Evolutionary conservation across 1,140 invertebrate genomes (phyloP).

Genomic region (Drosophila aff.): DNA sequence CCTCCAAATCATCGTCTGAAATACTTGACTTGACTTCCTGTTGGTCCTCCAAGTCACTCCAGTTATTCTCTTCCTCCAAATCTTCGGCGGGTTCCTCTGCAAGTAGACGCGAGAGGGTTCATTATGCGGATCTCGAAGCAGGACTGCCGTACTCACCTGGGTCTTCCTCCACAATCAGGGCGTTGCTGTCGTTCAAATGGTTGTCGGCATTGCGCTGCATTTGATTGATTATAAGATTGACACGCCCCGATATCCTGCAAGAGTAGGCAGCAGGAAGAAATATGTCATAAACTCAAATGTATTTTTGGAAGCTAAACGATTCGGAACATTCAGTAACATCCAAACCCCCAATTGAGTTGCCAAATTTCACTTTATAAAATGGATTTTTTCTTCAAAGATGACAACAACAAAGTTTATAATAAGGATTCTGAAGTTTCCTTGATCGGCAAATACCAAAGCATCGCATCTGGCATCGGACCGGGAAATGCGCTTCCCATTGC

Average conservation of each 20-base stretch:
- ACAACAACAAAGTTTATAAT: too few species aligned
- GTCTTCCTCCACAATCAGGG: constrained; percentile 48
- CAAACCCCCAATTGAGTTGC: neutral
- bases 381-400: constrained; percentile 1
- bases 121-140: neutral
- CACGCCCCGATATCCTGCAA: constrained; percentile 60
- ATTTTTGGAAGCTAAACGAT: too few species aligned
- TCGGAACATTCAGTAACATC: neutral
- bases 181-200: constrained; percentile 51
- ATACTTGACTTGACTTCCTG: constrained; percentile 2
- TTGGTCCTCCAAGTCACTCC: constrained; percentile 67
- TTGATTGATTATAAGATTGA: constrained; percentile 70
- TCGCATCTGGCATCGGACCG: neutral
- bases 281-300: neutral
- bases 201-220: constrained; percentile 61
- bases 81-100: constrained; percentile 33
- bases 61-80: constrained; percentile 40
- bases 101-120: neutral
- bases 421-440: neutral
- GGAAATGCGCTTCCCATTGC: constrained; percentile 12
- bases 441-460: neutral
- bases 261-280: constrained; percentile 8
- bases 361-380: constrained; percentile 16
- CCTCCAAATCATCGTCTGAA: constrained; percentile 45
- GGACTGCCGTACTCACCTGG: constrained; percentile 35